Evolutionary conservation across 2,113 vertebrate species (phyloP).

Genomic region (Lycaon pictus): DNA sequence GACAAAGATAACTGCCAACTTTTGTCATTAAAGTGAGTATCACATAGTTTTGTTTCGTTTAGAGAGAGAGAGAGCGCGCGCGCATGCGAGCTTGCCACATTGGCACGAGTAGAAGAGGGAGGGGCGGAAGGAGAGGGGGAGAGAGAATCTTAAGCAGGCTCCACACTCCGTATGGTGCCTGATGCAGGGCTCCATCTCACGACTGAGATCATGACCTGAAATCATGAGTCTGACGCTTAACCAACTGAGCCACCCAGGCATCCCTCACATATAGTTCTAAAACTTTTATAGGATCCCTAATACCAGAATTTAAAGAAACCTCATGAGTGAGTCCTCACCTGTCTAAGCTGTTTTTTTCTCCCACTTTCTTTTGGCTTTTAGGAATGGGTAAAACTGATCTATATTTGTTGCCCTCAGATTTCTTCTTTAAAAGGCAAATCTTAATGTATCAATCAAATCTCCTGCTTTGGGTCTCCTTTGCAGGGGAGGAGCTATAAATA

Average conservation of each 20-base stretch:
- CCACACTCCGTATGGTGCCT: not conserved
- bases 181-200: not conserved
- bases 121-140: not conserved
- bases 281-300: not conserved
- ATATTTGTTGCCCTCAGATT: not conserved
- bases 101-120: not conserved
- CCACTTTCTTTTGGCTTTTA: not conserved
- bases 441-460: not conserved
- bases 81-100: no score
- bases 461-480: not conserved
- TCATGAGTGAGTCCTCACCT: not conserved
- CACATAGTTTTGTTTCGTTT: not conserved
- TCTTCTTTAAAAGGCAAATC: conserved; percentile 24
- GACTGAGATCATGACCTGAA: not conserved
- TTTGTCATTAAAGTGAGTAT: not conserved
- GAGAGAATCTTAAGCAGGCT: not conserved
- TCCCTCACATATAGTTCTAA: not conserved
- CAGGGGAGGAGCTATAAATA: conserved; percentile 47
- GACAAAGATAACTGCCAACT: not conserved
- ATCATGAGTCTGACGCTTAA: not conserved
- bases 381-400: conserved; percentile 32
- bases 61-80: no score
- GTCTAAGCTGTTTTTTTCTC: not conserved
- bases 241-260: not conserved
- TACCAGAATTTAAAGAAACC: conserved; percentile 27